Percentiles rank a stretch among this genome's conserved stretches.
These are phyloP conservation scores for Solenopsis fugax DNA, from an alignment of 1,140 invertebrate species.

Conservation along the genomic window DNA sequence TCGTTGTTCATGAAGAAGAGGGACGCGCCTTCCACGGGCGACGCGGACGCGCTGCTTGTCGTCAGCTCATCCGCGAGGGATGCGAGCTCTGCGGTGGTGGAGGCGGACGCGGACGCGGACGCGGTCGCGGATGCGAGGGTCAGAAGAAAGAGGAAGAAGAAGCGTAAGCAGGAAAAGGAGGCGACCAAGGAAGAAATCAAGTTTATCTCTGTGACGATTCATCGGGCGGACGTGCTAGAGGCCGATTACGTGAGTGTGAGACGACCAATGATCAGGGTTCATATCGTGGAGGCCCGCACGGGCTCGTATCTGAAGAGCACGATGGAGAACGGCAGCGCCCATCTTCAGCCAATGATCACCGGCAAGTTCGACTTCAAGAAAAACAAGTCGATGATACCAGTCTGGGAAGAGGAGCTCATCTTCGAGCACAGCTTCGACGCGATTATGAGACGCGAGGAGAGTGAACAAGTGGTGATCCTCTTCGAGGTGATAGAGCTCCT, in stretches of 20 bases:
- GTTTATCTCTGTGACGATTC: slow-evolving; percentile 81
- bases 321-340: slow-evolving; percentile 32
- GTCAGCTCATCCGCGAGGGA: background rate
- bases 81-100: background rate
- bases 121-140: background rate
- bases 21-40: background rate
- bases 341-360: slow-evolving; percentile 82
- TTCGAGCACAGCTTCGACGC: slow-evolving; percentile 88
- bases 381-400: slow-evolving; percentile 85
- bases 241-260: slow-evolving; percentile 79
- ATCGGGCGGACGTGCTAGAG: slow-evolving; percentile 80
- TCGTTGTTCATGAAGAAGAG: slow-evolving; percentile 22
- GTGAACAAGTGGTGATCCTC: slow-evolving; percentile 87
- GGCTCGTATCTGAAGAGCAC: slow-evolving; percentile 81
- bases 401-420: slow-evolving; percentile 90
- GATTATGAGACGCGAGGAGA: slow-evolving; percentile 82
- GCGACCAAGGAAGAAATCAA: slow-evolving; percentile 45
- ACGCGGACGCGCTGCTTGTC: background rate
- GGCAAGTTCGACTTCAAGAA: slow-evolving; percentile 82
- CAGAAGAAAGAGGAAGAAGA: slow-evolving; percentile 54
- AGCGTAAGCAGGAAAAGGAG: slow-evolving; percentile 68
- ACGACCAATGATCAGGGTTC: slow-evolving; percentile 85
- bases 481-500: slow-evolving; percentile 89
- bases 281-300: slow-evolving; percentile 79
- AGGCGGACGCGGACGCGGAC: background rate